Conservation (phyloP, 2,797 vertebrate species). For the Rhadinocentrus ornatus region DNA sequence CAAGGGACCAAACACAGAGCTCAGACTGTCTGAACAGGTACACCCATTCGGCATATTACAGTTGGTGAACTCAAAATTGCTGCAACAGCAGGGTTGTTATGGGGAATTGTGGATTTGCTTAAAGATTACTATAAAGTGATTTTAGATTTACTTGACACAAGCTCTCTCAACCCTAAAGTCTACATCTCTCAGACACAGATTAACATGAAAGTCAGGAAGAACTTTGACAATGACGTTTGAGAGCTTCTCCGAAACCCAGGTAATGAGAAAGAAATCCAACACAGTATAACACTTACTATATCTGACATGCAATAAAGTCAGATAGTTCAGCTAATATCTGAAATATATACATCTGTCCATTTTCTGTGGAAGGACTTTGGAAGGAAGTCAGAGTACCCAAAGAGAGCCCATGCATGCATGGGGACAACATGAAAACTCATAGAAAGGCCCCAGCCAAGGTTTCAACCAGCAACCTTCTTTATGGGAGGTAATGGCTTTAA, state of each 20-base stretch:
- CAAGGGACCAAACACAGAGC: slow-evolving; percentile 11
- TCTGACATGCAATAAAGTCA: slow-evolving; percentile 9
- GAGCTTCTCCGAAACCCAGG: slow-evolving; percentile 16
- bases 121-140: not conserved
- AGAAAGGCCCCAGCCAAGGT: too few species aligned
- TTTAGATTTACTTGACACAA: not conserved
- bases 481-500: too few species aligned
- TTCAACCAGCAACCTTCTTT: too few species aligned
- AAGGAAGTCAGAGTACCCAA: too few species aligned
- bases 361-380: too few species aligned
- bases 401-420: too few species aligned
- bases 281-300: not conserved
- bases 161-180: not conserved
- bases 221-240: slow-evolving; percentile 7
- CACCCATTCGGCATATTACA: slow-evolving; percentile 5
- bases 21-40: slow-evolving; percentile 21
- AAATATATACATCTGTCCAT: too few species aligned
- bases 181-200: slow-evolving; percentile 8
- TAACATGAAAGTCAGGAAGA: slow-evolving; percentile 4
- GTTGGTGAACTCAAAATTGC: slow-evolving; percentile 10
- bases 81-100: slow-evolving; percentile 3
- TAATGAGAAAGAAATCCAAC: slow-evolving; percentile 10
- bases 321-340: not conserved
- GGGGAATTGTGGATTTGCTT: not conserved
- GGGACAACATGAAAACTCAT: too few species aligned